Evolutionary conservation across 1,140 invertebrate genomes (phyloP), one percentile per base, ranked within the genome.

Genomic region (Drosophila arizonae): DNA sequence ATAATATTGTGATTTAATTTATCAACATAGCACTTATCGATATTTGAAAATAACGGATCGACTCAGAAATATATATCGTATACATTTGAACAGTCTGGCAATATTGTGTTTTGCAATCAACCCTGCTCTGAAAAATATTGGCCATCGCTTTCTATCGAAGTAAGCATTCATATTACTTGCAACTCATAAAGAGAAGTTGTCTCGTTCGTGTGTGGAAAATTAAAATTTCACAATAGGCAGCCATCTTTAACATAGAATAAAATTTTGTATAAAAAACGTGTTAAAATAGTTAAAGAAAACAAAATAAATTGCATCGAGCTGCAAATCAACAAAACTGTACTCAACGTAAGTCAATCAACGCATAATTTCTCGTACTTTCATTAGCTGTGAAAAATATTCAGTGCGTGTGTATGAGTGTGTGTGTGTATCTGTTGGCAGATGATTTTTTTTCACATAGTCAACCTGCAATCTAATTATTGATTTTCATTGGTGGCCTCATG

Each of bases 391-490:
- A 72, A 65, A 54, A 50, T 17, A 43, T 54, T 63, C n/a, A 48
- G 43, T 3, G 17, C 15, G 30, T 41, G 65, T 62, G 30, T 45
- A 13, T 62, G 64, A 63, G 33, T 33, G 33, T 33, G 33, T 33
- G 79, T 81, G 62, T 82, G 79, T 81, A 81, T 82, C 79, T 81
- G 51, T 79, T 78, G 65, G 52, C 58, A n/a, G 39, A 64, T 57
- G 63, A 50, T 70, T 45, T 70, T 56, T 70, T 30, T 63, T 56
- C 52, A n/a, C n/a, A 51, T 24, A 2, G 21, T 10, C 15, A 36
- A 56, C 36, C 74, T 69, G 70, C 77, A 82, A 73, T 74, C 62
- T 78, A 67, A 81, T 67, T 81, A 81, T 81, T 81, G 79, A 81
- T 81, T 82, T 81, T 77, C 13, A 30, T 50, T 48, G 48, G 13